Evolutionary conservation across 2,113 vertebrate species (phyloP), one percentile per base, ranked within the genome.

Genomic region (Machaerirhynchus nigripectus): DNA sequence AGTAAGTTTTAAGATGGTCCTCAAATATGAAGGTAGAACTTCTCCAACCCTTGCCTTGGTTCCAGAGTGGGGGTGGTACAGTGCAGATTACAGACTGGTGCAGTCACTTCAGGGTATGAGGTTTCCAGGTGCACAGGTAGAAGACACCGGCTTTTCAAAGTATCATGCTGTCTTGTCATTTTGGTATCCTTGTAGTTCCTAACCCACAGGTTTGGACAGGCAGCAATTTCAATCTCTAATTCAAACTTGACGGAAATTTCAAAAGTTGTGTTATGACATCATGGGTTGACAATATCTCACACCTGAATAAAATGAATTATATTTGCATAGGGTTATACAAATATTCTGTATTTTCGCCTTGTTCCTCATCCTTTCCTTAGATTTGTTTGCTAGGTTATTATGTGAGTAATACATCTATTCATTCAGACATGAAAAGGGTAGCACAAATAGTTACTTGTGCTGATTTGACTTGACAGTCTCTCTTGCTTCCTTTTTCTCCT

Each of bases 151-250:
- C 4, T 21, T 49, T 83, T 74, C 31, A 61, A 27, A 33, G n/a
- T 1, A 2, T 44, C 0, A 0, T 65, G 17, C 17, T 49, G 10
- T 46, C 55, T 69, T 33, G 24, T 8, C 4, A n/a, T 63, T 86
- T 69, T 46, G 35, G 35, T 70, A 40, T 8, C 30, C 7, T 24
- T 9, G 3, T 31, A 28, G 31, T 18, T 63, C 17, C 15, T 76
- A 56, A 35, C 10, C 15, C n/a, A 33, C 7, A 17, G 16, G 5
- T 76, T 52, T 67, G 20, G 21, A 23, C 16, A 71, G 4, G 30
- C 52, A 71, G 46, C 31, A 68, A 7, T 7, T 61, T 75, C 37
- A 75, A 49, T 52, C 35, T 14, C 5, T 74, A 31, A 16, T 70
- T 70, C 31, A 63, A 16, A 55, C 16, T 27, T 40, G 11, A 60